Evolutionary conservation across 1,140 invertebrate species (phyloP).

Genomic region (Tetragonula clypearis): DNA sequence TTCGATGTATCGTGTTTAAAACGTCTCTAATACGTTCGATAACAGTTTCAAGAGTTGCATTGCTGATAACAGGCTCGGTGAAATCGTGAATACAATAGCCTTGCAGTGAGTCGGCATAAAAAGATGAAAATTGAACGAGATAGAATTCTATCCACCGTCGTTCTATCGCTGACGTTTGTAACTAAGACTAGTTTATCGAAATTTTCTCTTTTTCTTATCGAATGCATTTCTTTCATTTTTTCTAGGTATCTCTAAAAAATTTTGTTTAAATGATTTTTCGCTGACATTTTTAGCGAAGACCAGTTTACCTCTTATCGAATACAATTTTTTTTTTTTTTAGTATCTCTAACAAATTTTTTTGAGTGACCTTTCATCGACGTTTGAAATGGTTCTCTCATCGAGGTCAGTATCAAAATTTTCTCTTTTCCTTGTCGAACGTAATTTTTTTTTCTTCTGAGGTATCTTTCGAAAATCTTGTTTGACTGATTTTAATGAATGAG

Average conservation of each 20-base stretch:
- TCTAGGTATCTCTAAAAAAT: background rate
- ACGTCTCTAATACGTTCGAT: slow-evolving; percentile 6
- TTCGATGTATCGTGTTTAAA: slow-evolving; percentile 20
- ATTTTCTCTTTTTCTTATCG: background rate
- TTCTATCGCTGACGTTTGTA: background rate
- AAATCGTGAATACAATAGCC: slow-evolving; percentile 1
- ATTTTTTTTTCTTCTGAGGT: too few species aligned
- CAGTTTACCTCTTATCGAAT: too few species aligned
- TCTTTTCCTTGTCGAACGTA: too few species aligned
- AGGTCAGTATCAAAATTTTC: too few species aligned
- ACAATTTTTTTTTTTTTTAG: too few species aligned
- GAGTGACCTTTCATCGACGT: too few species aligned
- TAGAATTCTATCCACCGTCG: background rate
- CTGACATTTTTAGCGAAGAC: too few species aligned
- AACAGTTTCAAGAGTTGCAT: slow-evolving; percentile 21
- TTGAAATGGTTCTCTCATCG: too few species aligned
- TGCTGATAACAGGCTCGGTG: slow-evolving; percentile 38
- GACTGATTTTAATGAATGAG: background rate
- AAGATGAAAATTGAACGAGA: background rate
- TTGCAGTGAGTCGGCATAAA: background rate
- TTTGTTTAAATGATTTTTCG: too few species aligned
- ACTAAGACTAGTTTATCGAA: background rate
- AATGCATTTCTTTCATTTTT: background rate
- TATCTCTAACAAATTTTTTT: too few species aligned
- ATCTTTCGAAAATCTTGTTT: too few species aligned